Base-by-base conservation (phyloP, 2,888 invertebrate species). In the Notodonta dromedarius region DNA sequence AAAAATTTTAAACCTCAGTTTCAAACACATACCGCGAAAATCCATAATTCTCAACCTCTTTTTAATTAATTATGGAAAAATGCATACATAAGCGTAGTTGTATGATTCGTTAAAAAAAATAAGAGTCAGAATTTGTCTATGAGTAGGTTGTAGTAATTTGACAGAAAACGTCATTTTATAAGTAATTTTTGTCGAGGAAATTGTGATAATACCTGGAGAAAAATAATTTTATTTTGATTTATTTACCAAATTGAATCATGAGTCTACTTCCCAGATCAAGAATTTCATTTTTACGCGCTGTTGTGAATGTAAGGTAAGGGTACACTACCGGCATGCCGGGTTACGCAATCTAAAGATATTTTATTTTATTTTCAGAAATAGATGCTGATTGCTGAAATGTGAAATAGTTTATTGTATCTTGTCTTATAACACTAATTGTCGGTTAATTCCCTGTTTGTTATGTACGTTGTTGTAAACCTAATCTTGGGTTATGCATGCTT, bases 251-350 rank as follows among this genome's bases (percentile, higher is more conserved):
- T 65, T 59, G 50, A 83, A 86, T 77, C 74, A 93, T 93, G 93
- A 91, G 82, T 76, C 83, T 87, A 67, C 74, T 90, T 70, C 70
- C 80, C 55, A 86, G 77, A 76, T 79, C 83, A 56, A 87, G 88
- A 63, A 78, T 76, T 54, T 78, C 86, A 24, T 58, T 90, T 24
- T 74, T 86, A 56, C 88, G 89, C 54, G 84, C 85, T 60, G 72
- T 90, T 73, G 70, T 78, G 63, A 88, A 80, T 76, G 80, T 85
- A 69, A 91, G 91, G 92, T 93, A 77, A 86, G 87, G 62, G 61
- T 65, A 57, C 32, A 56, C 52, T 67, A 69, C 84, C 83, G 85
- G 83, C 73, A 64, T 67, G 67, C 55, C 60, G 67, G 62, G 74
- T 92, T 91, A 91, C 89, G 92, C 91, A 92, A 93, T 79, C 78